Percentiles rank a stretch among this genome's conserved stretches.
These are phyloP conservation scores for Fulica atra DNA, from an alignment of 2,113 vertebrate species.

Conservation along the genomic window DNA sequence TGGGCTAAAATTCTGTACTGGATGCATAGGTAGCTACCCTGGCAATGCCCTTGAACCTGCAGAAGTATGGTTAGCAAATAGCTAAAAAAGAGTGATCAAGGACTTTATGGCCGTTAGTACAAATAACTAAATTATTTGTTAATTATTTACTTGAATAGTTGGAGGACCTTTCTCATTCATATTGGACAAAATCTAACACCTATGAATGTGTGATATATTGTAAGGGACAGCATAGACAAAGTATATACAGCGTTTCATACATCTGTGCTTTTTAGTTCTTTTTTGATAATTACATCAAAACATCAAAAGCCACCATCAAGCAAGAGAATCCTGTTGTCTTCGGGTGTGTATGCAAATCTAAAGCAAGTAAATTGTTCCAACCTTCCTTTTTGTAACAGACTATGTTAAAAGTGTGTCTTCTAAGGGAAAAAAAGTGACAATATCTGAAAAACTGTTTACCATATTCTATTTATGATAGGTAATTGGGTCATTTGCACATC, in stretches of 20 bases:
- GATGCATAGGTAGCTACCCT: not conserved
- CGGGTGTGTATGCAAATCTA: not conserved
- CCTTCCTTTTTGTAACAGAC: not conserved
- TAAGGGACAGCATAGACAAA: not conserved
- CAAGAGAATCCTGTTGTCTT: not conserved
- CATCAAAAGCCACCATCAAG: not conserved
- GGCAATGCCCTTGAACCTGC: not conserved
- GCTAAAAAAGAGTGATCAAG: not conserved
- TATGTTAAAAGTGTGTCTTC: not conserved
- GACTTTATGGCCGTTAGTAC: not conserved
- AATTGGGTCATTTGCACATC: not conserved
- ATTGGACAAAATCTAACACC: not conserved
- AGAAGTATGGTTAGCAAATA: not conserved
- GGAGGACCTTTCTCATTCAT: not conserved
- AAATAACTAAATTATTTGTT: not conserved
- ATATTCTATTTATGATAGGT: not conserved
- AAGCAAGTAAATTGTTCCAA: not conserved
- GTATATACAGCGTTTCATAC: not conserved
- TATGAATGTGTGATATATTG: rapidly evolving
- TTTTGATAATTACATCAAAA: not conserved
- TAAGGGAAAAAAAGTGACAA: not conserved
- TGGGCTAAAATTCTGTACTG: not conserved
- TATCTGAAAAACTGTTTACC: not conserved
- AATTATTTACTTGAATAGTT: not conserved
- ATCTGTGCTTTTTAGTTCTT: too few relatives aligned